Base-by-base conservation (phyloP, 2,797 vertebrate species). In the Ceyx erithaca region DNA sequence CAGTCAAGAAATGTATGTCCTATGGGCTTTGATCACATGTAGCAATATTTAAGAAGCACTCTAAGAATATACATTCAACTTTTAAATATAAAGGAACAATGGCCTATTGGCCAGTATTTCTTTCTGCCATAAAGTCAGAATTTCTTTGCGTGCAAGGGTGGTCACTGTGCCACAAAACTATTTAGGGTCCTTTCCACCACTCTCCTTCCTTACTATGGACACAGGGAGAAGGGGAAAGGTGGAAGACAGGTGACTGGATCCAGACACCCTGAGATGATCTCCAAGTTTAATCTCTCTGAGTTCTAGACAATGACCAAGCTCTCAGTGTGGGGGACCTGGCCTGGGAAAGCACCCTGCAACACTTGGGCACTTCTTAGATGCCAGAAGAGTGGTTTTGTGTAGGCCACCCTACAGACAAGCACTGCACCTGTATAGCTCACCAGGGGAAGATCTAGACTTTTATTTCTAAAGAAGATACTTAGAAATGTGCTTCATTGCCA, bases 241-340 rank as follows among this genome's bases (percentile, higher is more conserved):
- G 18, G 46, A 37, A 51, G 19, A 43, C 18, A 46, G 14, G 7
- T 17, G 18, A 30, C 31, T 58, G 63, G 55, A 62, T 48, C 18
- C 48, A 40, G 49, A n/a, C 18, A 25, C 23, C 15, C 20, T 22
- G 48, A 30, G 41, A 45, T 54, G 55, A 48, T 70, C 33, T 71
- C 66, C 57, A 79, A 8, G 21, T 70, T 82, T 80, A 54, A 91
- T 35, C 13, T 80, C 7, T 69, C 64, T 40, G 48, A 12, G 26
- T 22, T 85, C 52, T 33, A 54, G 25, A 43, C 16, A 26, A 0
- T 37, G 33, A 54, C 2, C 3, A 51, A 72, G 68, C 14, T 52
- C 33, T 19, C 0, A 1, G 26, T 16, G 23, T 0, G 0, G 21
- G 6, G n/a, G 7, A 40, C 7, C 54, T 58, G 59, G 46, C 46